These are phyloP conservation scores for Smittia aterrima DNA, from an alignment of 2,888 invertebrate species.

Conservation along the genomic window DNA sequence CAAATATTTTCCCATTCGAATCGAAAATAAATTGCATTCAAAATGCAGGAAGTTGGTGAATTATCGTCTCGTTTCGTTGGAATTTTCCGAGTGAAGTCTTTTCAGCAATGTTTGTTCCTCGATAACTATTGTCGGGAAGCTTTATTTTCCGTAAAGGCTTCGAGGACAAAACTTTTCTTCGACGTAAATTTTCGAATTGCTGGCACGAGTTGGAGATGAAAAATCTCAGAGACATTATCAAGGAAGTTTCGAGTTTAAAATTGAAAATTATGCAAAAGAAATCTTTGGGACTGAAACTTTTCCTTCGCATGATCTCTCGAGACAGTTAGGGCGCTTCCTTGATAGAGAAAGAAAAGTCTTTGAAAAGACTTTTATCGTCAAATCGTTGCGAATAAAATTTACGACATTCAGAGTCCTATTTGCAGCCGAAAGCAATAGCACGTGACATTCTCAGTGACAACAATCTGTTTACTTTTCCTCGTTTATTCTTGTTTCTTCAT, in stretches of 20 bases:
- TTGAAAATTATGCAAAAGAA: slow-evolving; percentile 3
- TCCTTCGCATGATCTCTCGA: not conserved
- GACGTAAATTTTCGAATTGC: no score
- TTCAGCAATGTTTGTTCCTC: no score
- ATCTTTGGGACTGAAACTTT: not conserved
- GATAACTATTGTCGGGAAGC: no score
- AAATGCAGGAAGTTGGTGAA: no score
- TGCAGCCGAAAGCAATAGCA: not conserved
- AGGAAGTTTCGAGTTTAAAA: not conserved
- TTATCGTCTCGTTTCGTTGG: no score
- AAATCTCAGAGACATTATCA: no score
- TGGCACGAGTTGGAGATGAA: no score
- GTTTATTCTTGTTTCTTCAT: not conserved
- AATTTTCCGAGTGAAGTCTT: no score
- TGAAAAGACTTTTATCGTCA: not conserved
- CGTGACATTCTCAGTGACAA: not conserved
- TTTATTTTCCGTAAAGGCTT: no score
- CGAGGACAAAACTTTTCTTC: no score
- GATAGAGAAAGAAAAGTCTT: not conserved
- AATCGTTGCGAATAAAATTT: not conserved
- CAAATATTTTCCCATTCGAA: no score
- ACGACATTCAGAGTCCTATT: not conserved
- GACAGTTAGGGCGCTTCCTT: not conserved
- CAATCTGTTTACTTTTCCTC: not conserved
- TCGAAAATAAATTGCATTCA: no score